phyloP scores from a whole-genome alignment of 2,113 vertebrate genomes.

The Lepidothrix coronata region DNA sequence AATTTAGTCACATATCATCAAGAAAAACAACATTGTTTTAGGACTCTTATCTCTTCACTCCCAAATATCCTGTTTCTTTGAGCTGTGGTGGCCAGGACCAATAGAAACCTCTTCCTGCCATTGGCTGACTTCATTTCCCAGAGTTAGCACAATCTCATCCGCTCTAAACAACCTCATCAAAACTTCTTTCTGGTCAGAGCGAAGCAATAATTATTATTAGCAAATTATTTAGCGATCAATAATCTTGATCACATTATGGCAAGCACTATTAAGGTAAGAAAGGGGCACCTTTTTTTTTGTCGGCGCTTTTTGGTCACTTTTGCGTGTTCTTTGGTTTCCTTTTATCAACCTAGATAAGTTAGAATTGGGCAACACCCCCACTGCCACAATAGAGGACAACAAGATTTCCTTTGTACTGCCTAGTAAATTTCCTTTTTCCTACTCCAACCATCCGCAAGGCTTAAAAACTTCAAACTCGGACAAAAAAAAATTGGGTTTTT shows the following conservation, averaged over 20 bases:
- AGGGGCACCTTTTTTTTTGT: constrained; percentile 55
- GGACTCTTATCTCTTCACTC: constrained; percentile 89
- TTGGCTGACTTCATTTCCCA: constrained; percentile 95
- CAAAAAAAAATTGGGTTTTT: constrained; percentile 77
- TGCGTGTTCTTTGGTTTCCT: constrained; percentile 67
- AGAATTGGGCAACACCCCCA: constrained; percentile 87
- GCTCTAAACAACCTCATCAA: constrained; percentile 89
- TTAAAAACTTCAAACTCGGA: constrained; percentile 86
- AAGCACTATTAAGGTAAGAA: constrained; percentile 92
- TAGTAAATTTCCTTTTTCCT: constrained; percentile 95
- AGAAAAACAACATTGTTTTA: constrained; percentile 96
- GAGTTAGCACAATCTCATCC: constrained; percentile 95
- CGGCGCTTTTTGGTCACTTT: constrained; percentile 22
- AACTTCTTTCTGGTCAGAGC: constrained; percentile 84
- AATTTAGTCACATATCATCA: constrained; percentile 80
- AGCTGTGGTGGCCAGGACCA: constrained; percentile 86
- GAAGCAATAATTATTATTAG: constrained; percentile 86
- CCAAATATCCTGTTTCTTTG: constrained; percentile 97
- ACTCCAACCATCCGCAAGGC: constrained; percentile 84
- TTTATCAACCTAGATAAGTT: constrained; percentile 82
- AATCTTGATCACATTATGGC: constrained; percentile 85
- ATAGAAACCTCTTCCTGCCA: constrained; percentile 95
- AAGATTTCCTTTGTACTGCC: constrained; percentile 89
- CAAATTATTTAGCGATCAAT: constrained; percentile 82
- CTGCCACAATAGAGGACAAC: constrained; percentile 85